These are phyloP conservation scores for Cygnus buccinator DNA, from an alignment of 2,113 vertebrate species.

Conservation along the genomic window DNA sequence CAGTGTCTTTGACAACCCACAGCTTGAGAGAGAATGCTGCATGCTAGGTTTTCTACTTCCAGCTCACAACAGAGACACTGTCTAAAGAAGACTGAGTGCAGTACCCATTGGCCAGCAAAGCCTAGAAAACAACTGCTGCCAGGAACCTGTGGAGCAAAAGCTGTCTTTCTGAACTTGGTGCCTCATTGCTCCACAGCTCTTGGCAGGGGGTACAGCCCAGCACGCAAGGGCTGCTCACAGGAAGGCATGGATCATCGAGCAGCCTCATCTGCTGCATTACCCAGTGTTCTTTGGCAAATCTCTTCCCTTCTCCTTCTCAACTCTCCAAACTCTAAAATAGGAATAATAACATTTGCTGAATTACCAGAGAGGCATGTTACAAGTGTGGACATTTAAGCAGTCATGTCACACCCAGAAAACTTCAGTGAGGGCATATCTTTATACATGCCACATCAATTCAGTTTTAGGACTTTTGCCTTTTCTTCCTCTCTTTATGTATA, in stretches of 20 bases:
- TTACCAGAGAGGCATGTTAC: neutral
- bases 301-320: neutral
- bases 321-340: neutral
- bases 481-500: neutral
- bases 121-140: neutral
- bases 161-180: neutral
- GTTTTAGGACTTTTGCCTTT: neutral
- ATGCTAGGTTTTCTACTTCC: rapidly evolving
- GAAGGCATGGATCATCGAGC: neutral
- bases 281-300: neutral
- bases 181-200: neutral
- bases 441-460: neutral
- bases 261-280: neutral
- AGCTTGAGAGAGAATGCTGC: rapidly evolving
- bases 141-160: neutral
- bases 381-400: neutral
- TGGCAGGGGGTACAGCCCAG: neutral
- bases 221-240: neutral
- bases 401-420: neutral
- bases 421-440: neutral
- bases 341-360: neutral
- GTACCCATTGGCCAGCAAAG: neutral
- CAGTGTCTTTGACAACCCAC: neutral
- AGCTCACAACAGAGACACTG: neutral
- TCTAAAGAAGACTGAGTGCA: neutral